These are phyloP conservation scores for Mycalesis mineus DNA, from an alignment of 2,888 invertebrate genomes.

Conservation along the genomic window DNA sequence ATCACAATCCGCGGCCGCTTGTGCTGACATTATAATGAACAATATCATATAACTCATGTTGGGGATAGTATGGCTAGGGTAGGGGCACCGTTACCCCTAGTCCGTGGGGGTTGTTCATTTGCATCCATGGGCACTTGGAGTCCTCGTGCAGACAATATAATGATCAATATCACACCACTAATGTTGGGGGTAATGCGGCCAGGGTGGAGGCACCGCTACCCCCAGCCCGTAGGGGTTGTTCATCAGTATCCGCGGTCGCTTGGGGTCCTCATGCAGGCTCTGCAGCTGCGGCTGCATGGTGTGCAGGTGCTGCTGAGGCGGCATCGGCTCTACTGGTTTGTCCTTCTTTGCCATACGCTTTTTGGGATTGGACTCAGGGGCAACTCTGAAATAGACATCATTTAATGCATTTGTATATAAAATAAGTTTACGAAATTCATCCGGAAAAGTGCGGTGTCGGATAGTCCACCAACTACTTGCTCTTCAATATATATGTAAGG, in stretches of 20 bases:
- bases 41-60: too few relatives aligned
- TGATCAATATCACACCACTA: too few relatives aligned
- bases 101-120: too few relatives aligned
- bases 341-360: slow-evolving; percentile 59
- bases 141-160: slow-evolving; percentile 23
- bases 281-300: slow-evolving; percentile 25
- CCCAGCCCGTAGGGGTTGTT: slow-evolving; percentile 50
- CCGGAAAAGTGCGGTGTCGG: too few relatives aligned
- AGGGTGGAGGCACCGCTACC: slow-evolving; percentile 50
- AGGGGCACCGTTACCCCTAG: too few relatives aligned
- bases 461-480: too few relatives aligned
- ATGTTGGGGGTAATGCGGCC: slow-evolving; percentile 66
- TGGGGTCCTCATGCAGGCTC: slow-evolving; percentile 20
- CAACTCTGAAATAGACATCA: slow-evolving; percentile 31
- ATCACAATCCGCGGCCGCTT: slow-evolving; percentile 52
- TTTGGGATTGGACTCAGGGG: slow-evolving; percentile 51
- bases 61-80: too few relatives aligned
- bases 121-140: too few relatives aligned
- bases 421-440: too few relatives aligned
- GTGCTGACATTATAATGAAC: too few relatives aligned
- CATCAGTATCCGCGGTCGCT: slow-evolving; percentile 51
- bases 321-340: slow-evolving; percentile 39
- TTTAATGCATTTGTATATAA: too few relatives aligned
- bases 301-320: slow-evolving; percentile 32
- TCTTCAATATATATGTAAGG: too few relatives aligned